These are phyloP conservation scores for Bombus turneri DNA, from an alignment of 1,140 invertebrate genomes.

Conservation along the genomic window DNA sequence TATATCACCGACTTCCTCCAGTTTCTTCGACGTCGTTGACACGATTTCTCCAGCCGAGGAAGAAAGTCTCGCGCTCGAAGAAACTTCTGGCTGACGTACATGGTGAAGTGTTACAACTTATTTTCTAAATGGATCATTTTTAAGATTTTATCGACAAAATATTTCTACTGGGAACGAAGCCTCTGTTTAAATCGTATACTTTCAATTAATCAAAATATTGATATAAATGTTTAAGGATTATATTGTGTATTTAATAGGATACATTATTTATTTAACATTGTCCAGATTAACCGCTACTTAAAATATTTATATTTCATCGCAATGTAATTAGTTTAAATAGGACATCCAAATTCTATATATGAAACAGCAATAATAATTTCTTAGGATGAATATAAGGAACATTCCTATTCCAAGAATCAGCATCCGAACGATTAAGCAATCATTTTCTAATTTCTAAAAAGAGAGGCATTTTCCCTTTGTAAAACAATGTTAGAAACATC, in stretches of 20 bases:
- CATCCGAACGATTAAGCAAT: not conserved
- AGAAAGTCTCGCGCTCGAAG: not conserved
- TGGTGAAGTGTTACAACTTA: not conserved
- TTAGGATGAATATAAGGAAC: too few species aligned
- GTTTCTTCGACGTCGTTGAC: conserved; percentile 5
- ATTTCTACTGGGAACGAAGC: not conserved
- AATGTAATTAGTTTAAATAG: too few species aligned
- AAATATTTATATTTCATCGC: too few species aligned
- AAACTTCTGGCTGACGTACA: not conserved
- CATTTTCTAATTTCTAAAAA: not conserved
- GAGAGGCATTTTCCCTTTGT: not conserved
- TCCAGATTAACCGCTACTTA: too few species aligned
- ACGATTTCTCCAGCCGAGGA: not conserved
- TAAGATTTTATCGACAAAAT: not conserved
- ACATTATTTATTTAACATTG: too few species aligned
- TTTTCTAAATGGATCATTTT: not conserved
- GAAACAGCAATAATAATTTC: too few species aligned
- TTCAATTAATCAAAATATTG: too few species aligned
- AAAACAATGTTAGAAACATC: not conserved
- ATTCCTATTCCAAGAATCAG: not conserved
- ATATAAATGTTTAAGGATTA: too few species aligned
- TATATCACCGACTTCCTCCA: conserved; percentile 35
- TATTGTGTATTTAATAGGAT: too few species aligned
- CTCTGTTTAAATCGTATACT: not conserved
- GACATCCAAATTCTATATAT: too few species aligned